Evolutionary conservation across 1,140 invertebrate species (phyloP), one percentile per base, ranked within the genome.

Genomic region (Meloidogyne floridensis): DNA sequence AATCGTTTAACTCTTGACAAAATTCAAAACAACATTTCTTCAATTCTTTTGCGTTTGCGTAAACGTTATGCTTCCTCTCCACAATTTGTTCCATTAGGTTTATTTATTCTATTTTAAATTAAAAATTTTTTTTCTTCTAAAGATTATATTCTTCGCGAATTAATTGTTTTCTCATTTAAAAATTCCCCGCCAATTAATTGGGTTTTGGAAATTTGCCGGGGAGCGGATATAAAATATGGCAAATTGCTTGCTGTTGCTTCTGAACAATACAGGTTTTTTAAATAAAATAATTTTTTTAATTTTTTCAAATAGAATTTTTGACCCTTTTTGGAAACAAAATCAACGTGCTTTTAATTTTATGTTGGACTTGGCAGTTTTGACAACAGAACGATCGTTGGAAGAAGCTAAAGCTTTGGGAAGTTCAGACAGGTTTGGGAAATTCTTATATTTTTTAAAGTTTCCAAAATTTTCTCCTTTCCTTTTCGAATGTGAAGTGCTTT

Each of bases 111-210:
- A 3, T 8, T 56, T 43, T 53, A 15, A 71, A 13, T 47, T 81
- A 32, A 77, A 32, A 32, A 32, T 32, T 32, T 32, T 32, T 72
- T 72, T 20, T 13, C 15, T 47, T 72, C 78, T 75, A 15, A 18
- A 84, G 83, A 85, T 32, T 84, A 86, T 70, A 84, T 84, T 59
- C 54, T 84, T 53, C 83, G 77, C 6, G 75, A 84, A 42, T 83
- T 84, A 9, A 47, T 84, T 18, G 42, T 81, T 20, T 84, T 84
- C 65, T 71, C 73, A 7, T 54, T 84, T 4, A 80, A 84, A 73
- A 73, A 77, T 8, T 69, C 76, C 7, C 15, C 54, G 1, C 74
- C 82, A 42, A 69, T 65, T 71, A 9, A 84, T 8, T 84, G 83
- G 83, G 53, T 84, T n/a, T 53, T 74, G n/a, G 69, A 69, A 3